phyloP scores from a whole-genome alignment of 2,113 vertebrate species.

The Glareola pratincola region DNA sequence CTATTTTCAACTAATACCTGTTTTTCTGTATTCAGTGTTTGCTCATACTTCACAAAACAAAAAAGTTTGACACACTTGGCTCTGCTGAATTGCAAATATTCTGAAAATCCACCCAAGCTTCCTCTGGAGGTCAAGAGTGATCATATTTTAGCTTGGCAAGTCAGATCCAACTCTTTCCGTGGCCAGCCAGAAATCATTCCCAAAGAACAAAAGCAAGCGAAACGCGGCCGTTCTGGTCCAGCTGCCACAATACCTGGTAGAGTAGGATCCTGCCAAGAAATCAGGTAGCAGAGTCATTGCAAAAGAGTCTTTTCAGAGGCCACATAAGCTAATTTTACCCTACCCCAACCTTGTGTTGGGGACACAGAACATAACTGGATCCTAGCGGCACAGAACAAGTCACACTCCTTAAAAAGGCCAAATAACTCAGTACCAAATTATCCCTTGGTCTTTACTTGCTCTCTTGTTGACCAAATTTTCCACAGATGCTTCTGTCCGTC shows the following conservation, averaged over 20 bases:
- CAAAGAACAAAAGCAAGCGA: not conserved
- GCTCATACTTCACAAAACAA: not conserved
- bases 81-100: not conserved
- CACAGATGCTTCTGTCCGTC: constrained; percentile 10
- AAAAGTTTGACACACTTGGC: not conserved
- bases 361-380: not conserved
- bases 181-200: not conserved
- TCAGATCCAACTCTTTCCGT: not conserved
- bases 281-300: not conserved
- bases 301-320: not conserved
- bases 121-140: not conserved
- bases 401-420: not conserved
- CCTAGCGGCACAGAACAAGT: not conserved
- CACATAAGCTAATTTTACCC: not conserved
- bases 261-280: not conserved
- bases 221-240: not conserved
- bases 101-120: not conserved
- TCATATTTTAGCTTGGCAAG: not conserved
- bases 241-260: not conserved
- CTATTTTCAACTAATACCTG: not conserved
- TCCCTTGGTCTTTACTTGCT: not conserved
- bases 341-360: not conserved
- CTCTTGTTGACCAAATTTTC: not conserved
- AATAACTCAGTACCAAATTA: not conserved
- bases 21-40: not conserved